Evolutionary conservation across 2,113 vertebrate species (phyloP).

Genomic region (Leuciscus idus): DNA sequence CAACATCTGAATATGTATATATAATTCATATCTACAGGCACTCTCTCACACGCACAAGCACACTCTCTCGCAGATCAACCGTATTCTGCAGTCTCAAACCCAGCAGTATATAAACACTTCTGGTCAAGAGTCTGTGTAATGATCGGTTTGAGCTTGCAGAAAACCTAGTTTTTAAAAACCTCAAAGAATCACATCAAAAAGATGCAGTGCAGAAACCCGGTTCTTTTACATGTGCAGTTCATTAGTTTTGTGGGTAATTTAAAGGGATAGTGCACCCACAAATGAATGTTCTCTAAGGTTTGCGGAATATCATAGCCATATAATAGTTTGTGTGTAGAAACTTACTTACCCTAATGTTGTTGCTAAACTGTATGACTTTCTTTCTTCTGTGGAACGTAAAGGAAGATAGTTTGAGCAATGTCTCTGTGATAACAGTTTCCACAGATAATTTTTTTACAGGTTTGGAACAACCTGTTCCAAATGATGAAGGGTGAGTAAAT

Average conservation of each 20-base stretch:
- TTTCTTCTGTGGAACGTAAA: background rate
- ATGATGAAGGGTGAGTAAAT: no score
- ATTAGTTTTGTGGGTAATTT: conserved; percentile 7
- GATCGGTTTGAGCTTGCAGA: conserved; percentile 23
- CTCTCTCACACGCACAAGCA: conserved; percentile 45
- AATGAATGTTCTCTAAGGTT: background rate
- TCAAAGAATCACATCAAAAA: conserved; percentile 12
- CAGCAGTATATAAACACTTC: conserved; percentile 42
- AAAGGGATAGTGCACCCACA: background rate
- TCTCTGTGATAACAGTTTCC: background rate
- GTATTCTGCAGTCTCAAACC: conserved; percentile 29
- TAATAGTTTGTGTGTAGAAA: background rate
- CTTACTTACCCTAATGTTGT: background rate
- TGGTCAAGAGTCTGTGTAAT: conserved; percentile 42
- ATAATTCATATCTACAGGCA: conserved; percentile 75
- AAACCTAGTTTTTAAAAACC: conserved; percentile 32
- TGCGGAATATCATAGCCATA: background rate
- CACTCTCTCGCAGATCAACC: conserved; percentile 37
- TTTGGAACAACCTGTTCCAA: no score
- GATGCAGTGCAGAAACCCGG: background rate
- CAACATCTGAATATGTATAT: conserved; percentile 77
- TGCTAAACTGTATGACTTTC: background rate
- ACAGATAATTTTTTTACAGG: background rate
- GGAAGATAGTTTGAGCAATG: background rate
- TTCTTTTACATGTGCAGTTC: background rate